Conservation (phyloP, 2,888 invertebrate species). For the Axea sp. region DNA sequence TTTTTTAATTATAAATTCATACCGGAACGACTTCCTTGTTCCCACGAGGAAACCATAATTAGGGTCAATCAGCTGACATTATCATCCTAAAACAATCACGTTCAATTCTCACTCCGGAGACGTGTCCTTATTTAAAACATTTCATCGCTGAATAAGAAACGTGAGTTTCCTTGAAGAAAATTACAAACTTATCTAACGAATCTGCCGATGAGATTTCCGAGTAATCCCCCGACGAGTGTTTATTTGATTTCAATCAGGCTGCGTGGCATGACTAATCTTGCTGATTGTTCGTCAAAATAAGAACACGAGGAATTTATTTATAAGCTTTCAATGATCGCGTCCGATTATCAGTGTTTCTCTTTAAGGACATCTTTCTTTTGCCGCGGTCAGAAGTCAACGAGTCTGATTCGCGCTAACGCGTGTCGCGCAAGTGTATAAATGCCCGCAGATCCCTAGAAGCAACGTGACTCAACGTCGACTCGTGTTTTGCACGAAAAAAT, state of each 20-base stretch:
- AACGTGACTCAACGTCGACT: too few species aligned
- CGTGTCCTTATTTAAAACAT: constrained; percentile 30
- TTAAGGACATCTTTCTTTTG: constrained; percentile 23
- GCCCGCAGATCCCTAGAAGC: too few species aligned
- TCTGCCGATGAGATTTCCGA: constrained; percentile 22
- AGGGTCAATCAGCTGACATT: background rate
- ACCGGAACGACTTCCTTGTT: too few species aligned
- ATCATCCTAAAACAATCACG: constrained; percentile 21
- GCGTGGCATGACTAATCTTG: constrained; percentile 36
- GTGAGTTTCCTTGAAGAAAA: constrained; percentile 36
- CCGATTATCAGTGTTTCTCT: constrained; percentile 25
- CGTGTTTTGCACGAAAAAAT: too few species aligned
- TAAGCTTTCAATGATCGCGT: constrained; percentile 13
- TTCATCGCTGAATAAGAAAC: constrained; percentile 10
- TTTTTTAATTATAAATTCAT: too few species aligned
- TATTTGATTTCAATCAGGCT: constrained; percentile 36
- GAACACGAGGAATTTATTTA: constrained; percentile 17
- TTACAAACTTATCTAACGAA: constrained; percentile 32
- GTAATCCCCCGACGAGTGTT: constrained; percentile 14
- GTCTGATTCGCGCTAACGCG: constrained; percentile 32
- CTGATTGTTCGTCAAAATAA: constrained; percentile 18
- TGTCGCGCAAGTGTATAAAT: background rate
- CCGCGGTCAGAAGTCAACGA: constrained; percentile 44
- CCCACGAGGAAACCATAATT: too few species aligned
- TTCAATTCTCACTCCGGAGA: constrained; percentile 3